These are phyloP conservation scores for Platichthys flesus DNA, from an alignment of 2,113 vertebrate genomes.

Conservation along the genomic window DNA sequence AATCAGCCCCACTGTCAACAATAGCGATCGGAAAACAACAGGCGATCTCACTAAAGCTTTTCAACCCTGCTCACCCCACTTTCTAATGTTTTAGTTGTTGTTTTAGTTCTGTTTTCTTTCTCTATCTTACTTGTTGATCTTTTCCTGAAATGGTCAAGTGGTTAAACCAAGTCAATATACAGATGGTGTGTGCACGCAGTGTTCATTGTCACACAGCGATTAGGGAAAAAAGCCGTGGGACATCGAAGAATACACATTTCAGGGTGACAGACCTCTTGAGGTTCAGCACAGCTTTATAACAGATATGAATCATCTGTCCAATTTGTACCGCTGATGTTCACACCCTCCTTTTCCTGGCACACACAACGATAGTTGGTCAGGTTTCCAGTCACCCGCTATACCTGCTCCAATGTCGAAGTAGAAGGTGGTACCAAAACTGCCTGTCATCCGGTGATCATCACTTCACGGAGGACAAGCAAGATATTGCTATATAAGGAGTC, in stretches of 20 bases:
- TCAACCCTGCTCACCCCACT: background rate
- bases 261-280: slow-evolving; percentile 20
- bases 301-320: slow-evolving; percentile 42
- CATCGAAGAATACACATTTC: slow-evolving; percentile 8
- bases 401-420: slow-evolving; percentile 8
- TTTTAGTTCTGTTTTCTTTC: background rate
- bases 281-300: background rate
- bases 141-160: slow-evolving; percentile 24
- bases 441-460: slow-evolving; percentile 24
- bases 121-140: background rate
- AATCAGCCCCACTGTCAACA: slow-evolving; percentile 18
- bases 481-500: slow-evolving; percentile 73
- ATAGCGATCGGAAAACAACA: slow-evolving; percentile 41
- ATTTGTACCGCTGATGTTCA: slow-evolving; percentile 18
- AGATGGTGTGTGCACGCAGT: background rate
- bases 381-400: slow-evolving; percentile 35
- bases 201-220: slow-evolving; percentile 29
- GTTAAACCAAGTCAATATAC: slow-evolving; percentile 22
- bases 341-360: slow-evolving; percentile 32
- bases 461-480: slow-evolving; percentile 45
- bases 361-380: slow-evolving; percentile 1
- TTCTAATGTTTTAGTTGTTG: slow-evolving; percentile 9
- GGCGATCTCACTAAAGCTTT: background rate
- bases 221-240: slow-evolving; percentile 3
- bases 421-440: slow-evolving; percentile 14